Evolutionary conservation across 1,140 invertebrate genomes (phyloP).

Genomic region (Caenorhabditis latens): DNA sequence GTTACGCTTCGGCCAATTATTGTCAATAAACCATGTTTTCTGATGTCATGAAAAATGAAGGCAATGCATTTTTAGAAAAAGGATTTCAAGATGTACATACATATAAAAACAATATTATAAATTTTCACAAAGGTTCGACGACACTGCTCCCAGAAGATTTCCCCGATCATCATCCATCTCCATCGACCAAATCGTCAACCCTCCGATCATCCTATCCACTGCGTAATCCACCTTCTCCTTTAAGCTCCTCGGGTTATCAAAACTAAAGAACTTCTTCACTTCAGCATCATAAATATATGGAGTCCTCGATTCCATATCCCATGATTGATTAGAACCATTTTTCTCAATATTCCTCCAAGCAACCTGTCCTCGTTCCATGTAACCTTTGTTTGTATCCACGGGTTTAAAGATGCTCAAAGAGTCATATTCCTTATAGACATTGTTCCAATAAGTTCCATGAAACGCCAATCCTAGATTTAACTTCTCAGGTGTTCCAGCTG

Average conservation of each 20-base stretch:
- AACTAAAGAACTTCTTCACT: neutral
- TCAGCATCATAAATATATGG: neutral
- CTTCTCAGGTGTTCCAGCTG: neutral
- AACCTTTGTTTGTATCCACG: neutral
- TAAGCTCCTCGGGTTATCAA: neutral
- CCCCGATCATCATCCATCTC: slow-evolving; percentile 6
- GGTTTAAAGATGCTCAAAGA: too few species aligned
- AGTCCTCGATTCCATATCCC: neutral
- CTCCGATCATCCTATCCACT: neutral
- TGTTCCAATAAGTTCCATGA: neutral
- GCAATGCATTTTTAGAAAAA: too few species aligned
- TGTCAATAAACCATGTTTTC: too few species aligned
- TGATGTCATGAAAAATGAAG: too few species aligned
- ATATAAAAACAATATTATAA: too few species aligned
- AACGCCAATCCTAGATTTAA: neutral
- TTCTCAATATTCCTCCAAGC: neutral
- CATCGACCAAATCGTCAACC: neutral
- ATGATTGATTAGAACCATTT: neutral
- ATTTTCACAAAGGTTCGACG: too few species aligned
- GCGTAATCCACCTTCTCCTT: neutral
- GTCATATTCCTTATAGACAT: too few species aligned
- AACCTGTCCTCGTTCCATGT: neutral
- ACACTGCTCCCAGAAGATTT: neutral
- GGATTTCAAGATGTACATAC: too few species aligned
- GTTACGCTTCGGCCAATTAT: too few species aligned